Evolutionary conservation across 2,113 vertebrate genomes (phyloP).

Genomic region (Tonatia bakeri): DNA sequence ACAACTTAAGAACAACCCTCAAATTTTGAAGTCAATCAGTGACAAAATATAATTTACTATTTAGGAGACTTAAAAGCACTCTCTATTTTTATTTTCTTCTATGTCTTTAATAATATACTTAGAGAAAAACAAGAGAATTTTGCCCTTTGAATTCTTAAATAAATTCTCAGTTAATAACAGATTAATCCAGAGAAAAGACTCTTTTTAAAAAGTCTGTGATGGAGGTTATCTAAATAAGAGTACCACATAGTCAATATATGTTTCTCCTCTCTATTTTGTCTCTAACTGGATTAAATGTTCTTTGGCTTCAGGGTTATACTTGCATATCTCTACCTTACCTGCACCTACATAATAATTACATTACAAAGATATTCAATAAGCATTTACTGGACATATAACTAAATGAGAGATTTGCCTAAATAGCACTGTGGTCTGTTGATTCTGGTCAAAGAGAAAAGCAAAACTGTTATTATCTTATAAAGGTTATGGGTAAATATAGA

Average conservation of each 20-base stretch:
- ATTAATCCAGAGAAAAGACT: neutral
- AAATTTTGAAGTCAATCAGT: neutral
- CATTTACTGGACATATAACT: neutral
- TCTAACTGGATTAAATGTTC: neutral
- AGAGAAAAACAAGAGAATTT: neutral
- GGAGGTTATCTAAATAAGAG: neutral
- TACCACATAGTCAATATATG: neutral
- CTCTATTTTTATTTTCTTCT: neutral
- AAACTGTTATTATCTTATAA: neutral
- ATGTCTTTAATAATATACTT: neutral
- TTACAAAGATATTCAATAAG: neutral
- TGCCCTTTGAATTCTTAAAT: neutral
- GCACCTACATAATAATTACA: neutral
- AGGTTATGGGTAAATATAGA: neutral
- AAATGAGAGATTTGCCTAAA: neutral
- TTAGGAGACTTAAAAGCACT: neutral
- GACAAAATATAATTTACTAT: neutral
- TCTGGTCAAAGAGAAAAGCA: neutral
- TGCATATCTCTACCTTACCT: neutral
- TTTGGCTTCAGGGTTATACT: neutral
- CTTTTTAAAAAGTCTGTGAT: neutral
- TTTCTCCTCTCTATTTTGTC: neutral
- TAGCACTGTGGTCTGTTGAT: neutral
- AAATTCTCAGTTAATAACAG: neutral
- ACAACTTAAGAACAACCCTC: neutral